Base-by-base conservation (phyloP, 2,113 vertebrate species). In the Chloebia gouldiae region DNA sequence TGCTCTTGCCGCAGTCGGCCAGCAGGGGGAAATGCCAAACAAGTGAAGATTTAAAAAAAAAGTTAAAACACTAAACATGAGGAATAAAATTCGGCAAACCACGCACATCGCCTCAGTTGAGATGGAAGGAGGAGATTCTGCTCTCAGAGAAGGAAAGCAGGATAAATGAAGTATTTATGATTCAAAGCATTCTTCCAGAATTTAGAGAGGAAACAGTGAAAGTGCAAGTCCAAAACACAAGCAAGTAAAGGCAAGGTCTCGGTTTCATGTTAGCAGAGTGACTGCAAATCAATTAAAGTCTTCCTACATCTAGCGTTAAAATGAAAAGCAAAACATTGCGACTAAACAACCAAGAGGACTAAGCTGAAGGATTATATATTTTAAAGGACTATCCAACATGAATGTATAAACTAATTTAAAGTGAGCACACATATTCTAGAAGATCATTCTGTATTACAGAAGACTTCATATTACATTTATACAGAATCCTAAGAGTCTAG, bases 11-110 rank as follows among this genome's bases (percentile, higher is more conserved):
- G 19, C 68, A 9, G 23, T 15, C 45, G 45, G 80, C 94, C 96
- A 97, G 92, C 90, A 97, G 95, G 88, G 96, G 96, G 94, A 96
- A 96, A 90, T 21, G 78, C 45, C 95, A 96, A 97, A 88, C 85
- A 95, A 95, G 68, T 70, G 72, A 35, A 35, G 31, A 45, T 39
- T 39, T 3, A 18, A 27, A 45, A 79, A 79, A 86, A 65, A 86
- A 86, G 42, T 94, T 75, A 30, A 73, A 89, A 84, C 40, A 47
- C 11, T 37, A n/a, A 59, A 80, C 47, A 57, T 13, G 3, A 86
- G 13, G 50, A 83, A 86, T 40, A 64, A 57, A 77, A 95, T 64
- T 14, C 51, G 35, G 54, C 37, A 80, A 89, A 92, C 33, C 25
- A 8, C 13, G 21, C 25, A 25, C 25, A 35, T 3, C 47, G 17